Base-by-base conservation (phyloP, 2,113 vertebrate genomes). In the Dromas ardeola region DNA sequence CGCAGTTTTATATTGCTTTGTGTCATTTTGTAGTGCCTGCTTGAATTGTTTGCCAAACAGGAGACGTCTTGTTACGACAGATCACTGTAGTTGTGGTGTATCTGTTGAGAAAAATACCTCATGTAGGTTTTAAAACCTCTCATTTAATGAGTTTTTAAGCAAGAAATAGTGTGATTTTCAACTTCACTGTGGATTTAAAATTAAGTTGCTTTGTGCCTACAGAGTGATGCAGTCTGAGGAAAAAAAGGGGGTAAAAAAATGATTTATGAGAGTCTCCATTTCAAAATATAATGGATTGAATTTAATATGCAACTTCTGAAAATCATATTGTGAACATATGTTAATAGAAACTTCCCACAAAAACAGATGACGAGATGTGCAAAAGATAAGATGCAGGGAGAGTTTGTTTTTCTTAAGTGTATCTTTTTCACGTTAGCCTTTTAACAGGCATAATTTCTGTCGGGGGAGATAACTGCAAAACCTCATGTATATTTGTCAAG, bases 271-370 rank as follows among this genome's bases (percentile, higher is more conserved):
- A 55, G 34, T 65, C 56, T 86, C 29, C 4, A 10, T 84, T 92
- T 92, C 83, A 86, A 91, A 76, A 93, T 81, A 43, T 63, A 88
- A 71, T 74, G n/a, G 78, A 81, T 91, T 92, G 61, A 55, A 78
- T 88, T 91, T 95, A 93, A 93, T 94, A 94, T 42, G 19, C 1
- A 17, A 91, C 56, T 95, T 93, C 76, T 89, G 47, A 91, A 88
- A 92, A 94, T 81, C 90, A 79, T 92, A 74, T 96, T 96, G 88
- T 53, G 77, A 79, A 42, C 91, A 86, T 83, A 74, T 79, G 73
- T 81, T 92, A 78, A 84, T 88, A 86, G 82, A 81, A 95, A 40
- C 72, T 84, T 67, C 40, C 67, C 59, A 29, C 69, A 67, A 81
- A 94, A 96, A n/a, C 86, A 94, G 88, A 92, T 95, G 94, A 92